Evolutionary conservation across 2,888 invertebrate genomes (phyloP).

Genomic region (Trimorus sp.): DNA sequence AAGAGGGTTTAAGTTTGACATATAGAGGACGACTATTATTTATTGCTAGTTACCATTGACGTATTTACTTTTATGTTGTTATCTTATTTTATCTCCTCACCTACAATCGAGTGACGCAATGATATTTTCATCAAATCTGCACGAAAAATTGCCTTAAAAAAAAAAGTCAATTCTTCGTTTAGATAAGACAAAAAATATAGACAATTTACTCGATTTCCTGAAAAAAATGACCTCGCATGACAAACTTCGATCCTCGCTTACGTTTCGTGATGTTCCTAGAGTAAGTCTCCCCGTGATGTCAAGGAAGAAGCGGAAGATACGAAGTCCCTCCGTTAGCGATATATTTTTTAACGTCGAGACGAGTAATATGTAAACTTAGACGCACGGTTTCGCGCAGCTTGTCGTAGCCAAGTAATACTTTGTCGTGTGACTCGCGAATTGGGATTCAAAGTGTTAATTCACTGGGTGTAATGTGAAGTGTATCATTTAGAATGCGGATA

Average conservation of each 20-base stretch:
- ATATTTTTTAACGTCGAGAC: slow-evolving; percentile 39
- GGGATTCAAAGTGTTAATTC: background rate
- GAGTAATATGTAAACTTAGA: slow-evolving; percentile 30
- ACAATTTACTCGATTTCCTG: too few relatives aligned
- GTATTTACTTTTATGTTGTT: too few relatives aligned
- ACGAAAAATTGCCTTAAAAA: too few relatives aligned
- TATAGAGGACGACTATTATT: too few relatives aligned
- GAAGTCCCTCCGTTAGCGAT: slow-evolving; percentile 22
- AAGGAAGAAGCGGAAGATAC: slow-evolving; percentile 1
- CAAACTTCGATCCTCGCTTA: background rate
- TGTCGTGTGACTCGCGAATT: background rate
- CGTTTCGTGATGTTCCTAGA: slow-evolving; percentile 52
- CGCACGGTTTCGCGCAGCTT: slow-evolving; percentile 38
- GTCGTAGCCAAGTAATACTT: slow-evolving; percentile 18
- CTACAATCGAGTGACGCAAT: too few relatives aligned
- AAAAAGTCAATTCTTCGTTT: too few relatives aligned
- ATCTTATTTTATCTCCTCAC: too few relatives aligned
- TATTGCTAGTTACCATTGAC: too few relatives aligned
- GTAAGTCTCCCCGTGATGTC: slow-evolving; percentile 35
- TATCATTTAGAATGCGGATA: slow-evolving; percentile 10
- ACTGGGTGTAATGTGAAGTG: background rate
- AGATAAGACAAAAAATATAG: too few relatives aligned
- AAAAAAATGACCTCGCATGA: too few relatives aligned
- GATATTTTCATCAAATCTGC: too few relatives aligned
- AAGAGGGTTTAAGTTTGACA: too few relatives aligned